These are phyloP conservation scores for Hypomecis punctinalis DNA, from an alignment of 2,888 invertebrate species.

Conservation along the genomic window DNA sequence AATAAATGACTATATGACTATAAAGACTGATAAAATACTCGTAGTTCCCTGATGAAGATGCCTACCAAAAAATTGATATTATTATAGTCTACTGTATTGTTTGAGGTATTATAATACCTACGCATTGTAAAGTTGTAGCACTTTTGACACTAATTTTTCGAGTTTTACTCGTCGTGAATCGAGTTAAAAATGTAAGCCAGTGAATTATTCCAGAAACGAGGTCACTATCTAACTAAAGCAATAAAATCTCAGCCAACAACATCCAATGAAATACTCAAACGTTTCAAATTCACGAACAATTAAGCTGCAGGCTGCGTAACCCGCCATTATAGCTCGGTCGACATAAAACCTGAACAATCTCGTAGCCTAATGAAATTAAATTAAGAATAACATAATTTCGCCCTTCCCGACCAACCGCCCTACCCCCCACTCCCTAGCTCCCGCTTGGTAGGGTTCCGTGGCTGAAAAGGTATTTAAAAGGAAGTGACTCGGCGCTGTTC, in stretches of 20 bases:
- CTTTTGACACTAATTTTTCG: no score
- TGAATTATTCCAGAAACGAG: not conserved
- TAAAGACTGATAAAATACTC: no score
- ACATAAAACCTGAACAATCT: constrained; percentile 63
- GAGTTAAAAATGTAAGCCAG: no score
- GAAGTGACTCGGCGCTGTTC: not conserved
- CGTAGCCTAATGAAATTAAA: constrained; percentile 79
- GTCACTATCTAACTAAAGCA: constrained; percentile 9
- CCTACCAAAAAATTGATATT: no score
- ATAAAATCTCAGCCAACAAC: constrained; percentile 19
- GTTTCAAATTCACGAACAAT: constrained; percentile 50
- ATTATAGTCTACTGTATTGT: no score
- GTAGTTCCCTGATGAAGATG: no score
- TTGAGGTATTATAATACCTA: no score
- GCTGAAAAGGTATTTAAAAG: not conserved
- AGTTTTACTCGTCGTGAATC: no score
- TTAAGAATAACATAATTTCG: constrained; percentile 77
- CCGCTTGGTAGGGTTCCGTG: constrained; percentile 9
- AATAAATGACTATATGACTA: no score
- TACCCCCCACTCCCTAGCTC: constrained; percentile 21
- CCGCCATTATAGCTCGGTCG: constrained; percentile 47
- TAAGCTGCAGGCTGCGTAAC: constrained; percentile 47
- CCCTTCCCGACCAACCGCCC: constrained; percentile 43
- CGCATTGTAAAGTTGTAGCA: no score
- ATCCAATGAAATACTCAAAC: constrained; percentile 38